Base-by-base conservation (phyloP, 2,797 vertebrate genomes). In the Bradypus variegatus region DNA sequence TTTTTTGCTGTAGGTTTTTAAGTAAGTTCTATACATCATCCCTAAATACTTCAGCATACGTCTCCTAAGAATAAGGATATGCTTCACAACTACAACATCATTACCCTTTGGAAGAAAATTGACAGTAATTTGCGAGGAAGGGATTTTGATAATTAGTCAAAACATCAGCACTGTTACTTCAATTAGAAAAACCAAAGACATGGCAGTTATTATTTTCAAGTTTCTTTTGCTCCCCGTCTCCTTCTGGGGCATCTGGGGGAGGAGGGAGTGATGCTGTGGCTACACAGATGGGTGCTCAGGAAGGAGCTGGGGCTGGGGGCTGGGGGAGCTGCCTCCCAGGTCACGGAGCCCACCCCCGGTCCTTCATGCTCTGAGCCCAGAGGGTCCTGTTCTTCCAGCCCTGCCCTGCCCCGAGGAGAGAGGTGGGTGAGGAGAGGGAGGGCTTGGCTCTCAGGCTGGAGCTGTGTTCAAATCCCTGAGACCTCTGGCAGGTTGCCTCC, bases 391-490 rank as follows among this genome's bases (percentile, higher is more conserved):
- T 76, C 50, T 83, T 14, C n/a, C 5, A 1, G 33, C 67, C n/a
- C 38, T 4, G 1, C 27, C 60, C 62, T 10, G 27, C 45, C 60
- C 18, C 6, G 77, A 3, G 45, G 7, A 75, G n/a, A 70, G 55
- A 23, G 27, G 67, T 3, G 0, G 2, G 3, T 6, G n/a, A 21
- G 11, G 23, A 79, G 36, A 31, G 86, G 15, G 2, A 8, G 19
- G 45, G 16, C 25, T 33, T 48, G 55, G 38, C 12, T 11, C 11
- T 38, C 14, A n/a, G 36, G 13, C 23, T 6, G 25, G n/a, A 21
- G 70, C 86, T 72, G 72, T 48, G 29, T n/a, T 73, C 45, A 41
- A 62, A 18, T 76, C 33, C 62, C 6, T 55, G 82, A 67, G n/a
- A n/a, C 33, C 55, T 29, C 55, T 9, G 48, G 88, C 23, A 3